Evolutionary conservation across 1,140 invertebrate genomes (phyloP), one percentile per base, ranked within the genome.

Genomic region (Limonius californicus): DNA sequence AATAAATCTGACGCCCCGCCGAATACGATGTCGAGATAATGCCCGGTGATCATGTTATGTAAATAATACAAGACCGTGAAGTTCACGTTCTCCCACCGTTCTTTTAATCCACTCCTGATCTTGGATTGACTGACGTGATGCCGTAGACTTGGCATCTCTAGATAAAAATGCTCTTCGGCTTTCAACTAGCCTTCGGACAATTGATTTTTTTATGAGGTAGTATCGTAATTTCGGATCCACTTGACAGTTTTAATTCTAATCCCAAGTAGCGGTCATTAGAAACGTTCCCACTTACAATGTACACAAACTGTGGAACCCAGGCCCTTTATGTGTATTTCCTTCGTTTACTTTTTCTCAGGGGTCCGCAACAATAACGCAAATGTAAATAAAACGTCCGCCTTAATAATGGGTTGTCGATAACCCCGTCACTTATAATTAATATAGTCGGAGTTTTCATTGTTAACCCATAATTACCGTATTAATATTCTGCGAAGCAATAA

Each of bases 401-500:
- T 27, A 27, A 27, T 27, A 27, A 27, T 9, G 3, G 23, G 42
- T 45, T 45, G 14, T 45, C 42, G 42, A 18, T 18, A 27, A 45
- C 3, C 42, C 12, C 12, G 42, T 45, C 42, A 45, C 6, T 45
- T 45, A 2, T 9, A 45, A 45, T 45, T 45, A 45, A 45, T 18
- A 45, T 4, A 45, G 16, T 15, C 42, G 42, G 3, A n/a, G 4
- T 45, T 45, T 12, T 27, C 12, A 45, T n/a, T 45, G 14, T 45
- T 45, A 45, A 45, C 42, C 42, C 16, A n/a, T 45, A 45, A 45
- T 45, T 45, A 45, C 9, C 23, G 6, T 3, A 45, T 45, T 45
- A 45, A 45, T 45, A 45, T 45, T 45, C 42, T 45, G 42, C 16
- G n/a, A 45, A 45, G 42, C 16, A 15, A 27, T 27, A 27, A 27